These are phyloP conservation scores for Caloenas nicobarica DNA, from an alignment of 2,113 vertebrate species.

Conservation along the genomic window DNA sequence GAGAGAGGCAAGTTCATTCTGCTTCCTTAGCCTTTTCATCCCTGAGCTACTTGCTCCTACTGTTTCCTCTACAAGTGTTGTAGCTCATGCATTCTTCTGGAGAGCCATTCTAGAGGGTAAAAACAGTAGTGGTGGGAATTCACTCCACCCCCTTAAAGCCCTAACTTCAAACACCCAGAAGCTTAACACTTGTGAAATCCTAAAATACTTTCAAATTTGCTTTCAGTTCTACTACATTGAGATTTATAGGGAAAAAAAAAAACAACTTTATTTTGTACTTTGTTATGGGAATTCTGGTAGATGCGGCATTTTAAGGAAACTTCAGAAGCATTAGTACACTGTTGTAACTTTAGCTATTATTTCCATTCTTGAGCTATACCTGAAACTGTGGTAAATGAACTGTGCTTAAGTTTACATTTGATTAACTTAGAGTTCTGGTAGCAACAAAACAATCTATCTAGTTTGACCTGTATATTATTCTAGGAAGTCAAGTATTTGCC, in stretches of 20 bases:
- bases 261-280: neutral
- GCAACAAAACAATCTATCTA: neutral
- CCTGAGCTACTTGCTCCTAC: neutral
- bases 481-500: neutral
- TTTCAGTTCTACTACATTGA: neutral
- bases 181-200: neutral
- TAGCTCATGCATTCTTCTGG: neutral
- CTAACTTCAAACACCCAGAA: neutral
- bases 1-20: neutral
- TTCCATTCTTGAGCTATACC: neutral
- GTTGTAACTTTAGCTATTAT: neutral
- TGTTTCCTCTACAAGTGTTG: neutral
- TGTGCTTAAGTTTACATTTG: neutral
- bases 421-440: neutral
- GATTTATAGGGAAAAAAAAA: neutral
- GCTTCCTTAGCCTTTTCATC: neutral
- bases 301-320: neutral
- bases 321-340: neutral
- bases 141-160: neutral
- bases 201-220: neutral
- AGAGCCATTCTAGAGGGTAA: neutral
- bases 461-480: neutral
- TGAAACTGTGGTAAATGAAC: neutral
- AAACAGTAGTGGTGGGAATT: neutral
- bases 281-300: neutral